Evolutionary conservation across 2,888 invertebrate species (phyloP).

Genomic region (Dasysyrphus albostriatus): DNA sequence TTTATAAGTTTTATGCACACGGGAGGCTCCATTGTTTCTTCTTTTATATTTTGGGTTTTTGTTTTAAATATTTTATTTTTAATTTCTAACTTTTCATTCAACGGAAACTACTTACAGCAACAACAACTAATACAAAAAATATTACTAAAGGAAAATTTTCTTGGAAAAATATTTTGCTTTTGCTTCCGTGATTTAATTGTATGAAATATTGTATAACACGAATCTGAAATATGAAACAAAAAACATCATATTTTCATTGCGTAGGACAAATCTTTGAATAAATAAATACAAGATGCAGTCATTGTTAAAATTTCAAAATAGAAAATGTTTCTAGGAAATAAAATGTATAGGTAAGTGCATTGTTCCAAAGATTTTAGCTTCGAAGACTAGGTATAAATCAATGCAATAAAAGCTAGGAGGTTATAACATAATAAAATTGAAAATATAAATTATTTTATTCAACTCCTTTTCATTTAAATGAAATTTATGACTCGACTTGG

Average conservation of each 20-base stretch:
- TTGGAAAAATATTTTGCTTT: constrained; percentile 6
- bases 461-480: no score
- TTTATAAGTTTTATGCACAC: constrained; percentile 15
- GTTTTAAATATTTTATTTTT: constrained; percentile 12
- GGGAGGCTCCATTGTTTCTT: not conserved
- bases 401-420: no score
- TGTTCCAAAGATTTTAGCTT: no score
- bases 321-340: no score
- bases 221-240: not conserved
- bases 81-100: constrained; percentile 3
- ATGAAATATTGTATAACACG: not conserved
- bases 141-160: not conserved
- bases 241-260: not conserved
- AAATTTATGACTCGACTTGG: no score
- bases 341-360: no score
- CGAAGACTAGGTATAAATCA: no score
- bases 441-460: no score
- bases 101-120: constrained; percentile 1
- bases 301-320: no score
- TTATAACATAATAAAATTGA: no score
- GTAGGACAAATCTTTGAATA: not conserved
- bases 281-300: no score
- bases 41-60: constrained; percentile 22
- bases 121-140: not conserved
- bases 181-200: not conserved